These are phyloP conservation scores for Choristoneura fumiferana DNA, from an alignment of 1,140 invertebrate genomes.

Conservation along the genomic window DNA sequence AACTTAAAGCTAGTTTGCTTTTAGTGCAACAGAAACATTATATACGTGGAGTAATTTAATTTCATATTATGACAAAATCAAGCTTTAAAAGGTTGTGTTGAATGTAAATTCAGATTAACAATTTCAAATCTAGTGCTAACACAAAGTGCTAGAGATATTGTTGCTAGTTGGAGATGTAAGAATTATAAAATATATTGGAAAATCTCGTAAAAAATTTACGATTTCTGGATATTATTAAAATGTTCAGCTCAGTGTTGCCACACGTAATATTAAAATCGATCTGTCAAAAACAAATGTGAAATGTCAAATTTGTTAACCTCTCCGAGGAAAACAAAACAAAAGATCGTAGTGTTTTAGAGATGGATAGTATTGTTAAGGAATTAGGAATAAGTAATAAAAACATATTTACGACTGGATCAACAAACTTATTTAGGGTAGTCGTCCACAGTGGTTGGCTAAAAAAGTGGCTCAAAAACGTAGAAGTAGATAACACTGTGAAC, in stretches of 20 bases:
- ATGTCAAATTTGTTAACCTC: constrained; percentile 30
- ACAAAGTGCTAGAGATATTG: too few relatives aligned
- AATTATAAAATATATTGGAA: too few relatives aligned
- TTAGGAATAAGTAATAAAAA: constrained; percentile 82
- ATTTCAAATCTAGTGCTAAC: too few relatives aligned
- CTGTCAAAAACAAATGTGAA: constrained; percentile 6
- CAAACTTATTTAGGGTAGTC: constrained; percentile 80
- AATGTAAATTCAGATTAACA: too few relatives aligned
- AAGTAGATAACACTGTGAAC: constrained; percentile 78
- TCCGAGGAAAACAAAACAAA: constrained; percentile 67
- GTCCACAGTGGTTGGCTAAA: constrained; percentile 85
- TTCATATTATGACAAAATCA: too few relatives aligned
- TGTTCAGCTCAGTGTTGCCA: constrained; percentile 21
- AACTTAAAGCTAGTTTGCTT: too few relatives aligned
- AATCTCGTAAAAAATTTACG: too few relatives aligned
- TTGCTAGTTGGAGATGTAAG: too few relatives aligned
- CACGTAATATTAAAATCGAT: constrained; percentile 24
- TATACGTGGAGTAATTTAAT: too few relatives aligned
- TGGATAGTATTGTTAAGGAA: constrained; percentile 82
- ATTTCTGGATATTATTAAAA: too few relatives aligned
- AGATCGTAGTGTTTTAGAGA: constrained; percentile 53
- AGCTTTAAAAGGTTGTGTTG: too few relatives aligned
- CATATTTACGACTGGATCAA: constrained; percentile 78
- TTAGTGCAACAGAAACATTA: too few relatives aligned
- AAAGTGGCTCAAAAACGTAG: constrained; percentile 80